These are phyloP conservation scores for Heliconius nattereri DNA, from an alignment of 1,140 invertebrate species.

Conservation along the genomic window DNA sequence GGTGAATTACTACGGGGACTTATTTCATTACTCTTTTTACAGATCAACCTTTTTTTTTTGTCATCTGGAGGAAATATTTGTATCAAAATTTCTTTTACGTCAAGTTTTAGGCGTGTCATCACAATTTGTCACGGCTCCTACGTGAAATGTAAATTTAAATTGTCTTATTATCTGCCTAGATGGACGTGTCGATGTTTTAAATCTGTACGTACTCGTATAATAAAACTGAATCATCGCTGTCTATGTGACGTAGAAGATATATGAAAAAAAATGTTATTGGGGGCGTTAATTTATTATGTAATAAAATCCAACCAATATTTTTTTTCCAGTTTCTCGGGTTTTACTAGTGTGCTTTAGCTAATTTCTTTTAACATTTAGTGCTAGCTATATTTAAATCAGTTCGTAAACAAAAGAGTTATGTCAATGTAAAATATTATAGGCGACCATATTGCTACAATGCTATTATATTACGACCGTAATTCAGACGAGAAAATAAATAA, in stretches of 20 bases:
- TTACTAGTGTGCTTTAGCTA: too few relatives aligned
- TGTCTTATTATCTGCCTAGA: conserved; percentile 16
- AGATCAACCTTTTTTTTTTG: conserved; percentile 6
- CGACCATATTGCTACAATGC: too few relatives aligned
- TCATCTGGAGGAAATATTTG: neutral
- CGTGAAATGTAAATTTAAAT: conserved; percentile 20
- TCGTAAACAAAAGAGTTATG: neutral
- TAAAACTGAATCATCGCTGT: too few relatives aligned
- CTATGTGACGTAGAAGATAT: too few relatives aligned
- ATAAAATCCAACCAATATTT: too few relatives aligned
- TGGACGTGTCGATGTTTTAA: conserved; percentile 10
- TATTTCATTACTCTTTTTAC: conserved; percentile 17
- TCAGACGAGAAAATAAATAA: too few relatives aligned
- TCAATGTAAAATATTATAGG: neutral
- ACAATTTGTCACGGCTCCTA: conserved; percentile 20
- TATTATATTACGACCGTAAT: too few relatives aligned
- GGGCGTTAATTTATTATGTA: too few relatives aligned
- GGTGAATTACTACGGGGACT: conserved; percentile 22
- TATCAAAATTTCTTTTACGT: conserved; percentile 23
- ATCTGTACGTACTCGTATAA: neutral
- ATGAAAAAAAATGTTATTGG: too few relatives aligned
- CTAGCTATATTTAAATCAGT: too few relatives aligned
- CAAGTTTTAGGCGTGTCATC: conserved; percentile 12
- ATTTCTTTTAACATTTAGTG: neutral
- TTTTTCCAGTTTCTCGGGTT: too few relatives aligned